These are phyloP conservation scores for Augochlorella aurata DNA, from an alignment of 2,888 invertebrate species.

Conservation along the genomic window DNA sequence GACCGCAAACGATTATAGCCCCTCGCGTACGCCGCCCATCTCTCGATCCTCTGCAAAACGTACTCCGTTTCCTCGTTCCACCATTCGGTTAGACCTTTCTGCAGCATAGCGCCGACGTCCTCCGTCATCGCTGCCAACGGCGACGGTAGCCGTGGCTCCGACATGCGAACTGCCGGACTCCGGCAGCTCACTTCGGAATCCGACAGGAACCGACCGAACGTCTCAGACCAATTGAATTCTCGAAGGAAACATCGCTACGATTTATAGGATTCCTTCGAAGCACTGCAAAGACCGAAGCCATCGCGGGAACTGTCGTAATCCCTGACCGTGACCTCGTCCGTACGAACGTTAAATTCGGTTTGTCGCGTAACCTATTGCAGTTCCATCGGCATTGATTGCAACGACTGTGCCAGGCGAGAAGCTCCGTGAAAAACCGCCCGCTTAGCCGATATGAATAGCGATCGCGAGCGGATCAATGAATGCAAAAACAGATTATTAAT, in stretches of 20 bases:
- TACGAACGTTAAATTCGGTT: constrained; percentile 29
- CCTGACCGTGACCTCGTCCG: constrained; percentile 65
- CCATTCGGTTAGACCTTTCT: constrained; percentile 76
- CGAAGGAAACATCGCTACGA: constrained; percentile 23
- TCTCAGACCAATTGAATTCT: constrained; percentile 15
- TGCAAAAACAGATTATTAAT: not conserved
- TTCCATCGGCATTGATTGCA: not conserved
- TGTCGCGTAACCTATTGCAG: constrained; percentile 2
- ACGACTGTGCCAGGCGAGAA: not conserved
- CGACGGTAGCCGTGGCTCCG: not conserved
- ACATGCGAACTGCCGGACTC: not conserved
- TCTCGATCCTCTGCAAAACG: constrained; percentile 77
- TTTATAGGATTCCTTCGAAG: constrained; percentile 71
- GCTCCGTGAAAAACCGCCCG: not conserved
- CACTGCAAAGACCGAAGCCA: constrained; percentile 71
- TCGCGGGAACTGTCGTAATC: constrained; percentile 56
- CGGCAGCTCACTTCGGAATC: not conserved
- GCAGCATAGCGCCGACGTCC: constrained; percentile 58
- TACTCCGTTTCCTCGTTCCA: constrained; percentile 79
- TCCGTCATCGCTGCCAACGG: constrained; percentile 62
- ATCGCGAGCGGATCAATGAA: not conserved
- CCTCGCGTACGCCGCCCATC: constrained; percentile 77
- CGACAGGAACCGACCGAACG: not conserved
- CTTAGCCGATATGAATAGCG: not conserved
- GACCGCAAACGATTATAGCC: constrained; percentile 79